Evolutionary conservation across 2,113 vertebrate species (phyloP).

Genomic region (Isurus oxyrinchus): DNA sequence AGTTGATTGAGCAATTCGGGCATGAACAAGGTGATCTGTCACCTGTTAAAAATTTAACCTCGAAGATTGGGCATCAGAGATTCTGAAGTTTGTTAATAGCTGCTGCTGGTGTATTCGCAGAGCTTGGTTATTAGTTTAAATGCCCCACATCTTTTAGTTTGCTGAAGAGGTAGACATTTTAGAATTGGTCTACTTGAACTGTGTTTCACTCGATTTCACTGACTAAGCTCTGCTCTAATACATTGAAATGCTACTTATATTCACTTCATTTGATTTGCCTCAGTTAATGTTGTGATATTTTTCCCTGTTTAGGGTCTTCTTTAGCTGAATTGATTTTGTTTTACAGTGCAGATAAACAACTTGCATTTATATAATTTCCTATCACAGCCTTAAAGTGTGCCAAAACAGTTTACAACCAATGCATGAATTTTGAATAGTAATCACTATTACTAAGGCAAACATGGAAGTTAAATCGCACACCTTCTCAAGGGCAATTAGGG

Average conservation of each 20-base stretch:
- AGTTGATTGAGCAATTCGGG: not conserved
- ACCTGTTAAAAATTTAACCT: constrained; percentile 14
- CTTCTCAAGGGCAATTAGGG: too few relatives aligned
- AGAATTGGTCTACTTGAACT: not conserved
- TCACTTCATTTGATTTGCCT: not conserved
- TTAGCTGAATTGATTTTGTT: not conserved
- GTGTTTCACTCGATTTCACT: not conserved
- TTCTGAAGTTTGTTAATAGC: not conserved
- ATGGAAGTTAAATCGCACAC: not conserved
- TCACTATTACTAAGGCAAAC: not conserved
- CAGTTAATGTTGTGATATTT: not conserved
- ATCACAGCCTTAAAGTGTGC: not conserved
- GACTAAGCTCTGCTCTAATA: not conserved
- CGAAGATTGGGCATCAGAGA: not conserved
- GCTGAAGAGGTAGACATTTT: not conserved
- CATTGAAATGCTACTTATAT: not conserved
- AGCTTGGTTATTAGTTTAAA: not conserved
- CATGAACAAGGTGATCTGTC: not conserved
- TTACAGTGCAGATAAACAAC: too few relatives aligned
- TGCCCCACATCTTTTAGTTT: not conserved
- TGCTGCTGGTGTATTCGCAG: not conserved
- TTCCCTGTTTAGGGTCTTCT: not conserved
- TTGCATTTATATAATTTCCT: not conserved
- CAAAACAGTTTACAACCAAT: not conserved
- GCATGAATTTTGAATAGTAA: not conserved